These are phyloP conservation scores for Podarcis cretensis DNA, from an alignment of 2,113 vertebrate genomes.

Conservation along the genomic window DNA sequence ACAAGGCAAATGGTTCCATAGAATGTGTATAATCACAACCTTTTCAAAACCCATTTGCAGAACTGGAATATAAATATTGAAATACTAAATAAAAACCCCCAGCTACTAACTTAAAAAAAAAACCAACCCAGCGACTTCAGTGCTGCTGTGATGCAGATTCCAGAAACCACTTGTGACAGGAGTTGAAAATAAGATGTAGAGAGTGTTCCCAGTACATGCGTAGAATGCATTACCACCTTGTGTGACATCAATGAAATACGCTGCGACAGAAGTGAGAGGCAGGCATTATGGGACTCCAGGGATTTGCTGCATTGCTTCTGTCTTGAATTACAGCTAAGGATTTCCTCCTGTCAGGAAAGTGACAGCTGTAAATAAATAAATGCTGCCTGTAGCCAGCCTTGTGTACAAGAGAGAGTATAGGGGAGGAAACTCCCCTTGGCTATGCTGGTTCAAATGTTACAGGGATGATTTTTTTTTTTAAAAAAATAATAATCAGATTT, in stretches of 20 bases:
- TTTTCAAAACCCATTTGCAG: not conserved
- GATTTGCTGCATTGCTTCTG: slow-evolving; percentile 7
- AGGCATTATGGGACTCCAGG: slow-evolving; percentile 1
- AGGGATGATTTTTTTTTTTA: too few species aligned
- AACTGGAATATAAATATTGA: not conserved
- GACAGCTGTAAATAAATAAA: slow-evolving; percentile 20
- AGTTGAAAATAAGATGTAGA: not conserved
- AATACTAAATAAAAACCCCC: not conserved
- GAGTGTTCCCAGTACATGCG: slow-evolving; percentile 21
- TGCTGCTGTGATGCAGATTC: not conserved
- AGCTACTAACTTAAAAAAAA: too few species aligned
- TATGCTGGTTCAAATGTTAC: not conserved
- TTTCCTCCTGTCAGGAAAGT: slow-evolving; percentile 17
- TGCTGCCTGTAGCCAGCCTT: not conserved
- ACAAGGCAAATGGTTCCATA: not conserved
- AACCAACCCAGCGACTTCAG: too few species aligned
- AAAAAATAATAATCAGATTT: too few species aligned
- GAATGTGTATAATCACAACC: not conserved
- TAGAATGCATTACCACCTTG: not conserved
- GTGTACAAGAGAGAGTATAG: not conserved
- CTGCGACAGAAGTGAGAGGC: not conserved
- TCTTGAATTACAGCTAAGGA: slow-evolving; percentile 21
- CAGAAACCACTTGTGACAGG: not conserved
- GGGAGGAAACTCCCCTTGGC: not conserved
- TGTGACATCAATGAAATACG: slow-evolving; percentile 23